A percentile compares a stretch with the other conserved stretches of the same genome.
These are phyloP conservation scores for Taxidea taxus DNA, from an alignment of 2,113 vertebrate species.

Conservation along the genomic window DNA sequence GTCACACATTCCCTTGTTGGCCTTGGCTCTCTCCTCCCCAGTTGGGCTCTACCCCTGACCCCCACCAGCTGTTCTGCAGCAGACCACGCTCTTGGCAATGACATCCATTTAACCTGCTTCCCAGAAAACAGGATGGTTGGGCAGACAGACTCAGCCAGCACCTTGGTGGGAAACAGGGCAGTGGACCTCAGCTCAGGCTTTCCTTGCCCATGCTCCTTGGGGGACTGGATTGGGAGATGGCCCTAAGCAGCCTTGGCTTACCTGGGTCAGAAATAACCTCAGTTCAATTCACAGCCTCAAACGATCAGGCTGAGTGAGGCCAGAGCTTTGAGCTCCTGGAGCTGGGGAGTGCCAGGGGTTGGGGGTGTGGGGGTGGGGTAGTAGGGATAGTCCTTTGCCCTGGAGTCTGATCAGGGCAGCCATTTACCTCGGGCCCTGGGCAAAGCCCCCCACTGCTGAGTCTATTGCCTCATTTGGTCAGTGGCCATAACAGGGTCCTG, in stretches of 20 bases:
- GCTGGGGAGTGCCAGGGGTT: too few species aligned
- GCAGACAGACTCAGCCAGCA: background rate
- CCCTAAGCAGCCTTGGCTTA: background rate
- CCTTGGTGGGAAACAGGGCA: background rate
- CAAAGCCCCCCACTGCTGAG: too few species aligned
- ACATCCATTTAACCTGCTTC: background rate
- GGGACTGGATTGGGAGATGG: background rate
- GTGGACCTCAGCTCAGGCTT: background rate
- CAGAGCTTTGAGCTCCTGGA: background rate
- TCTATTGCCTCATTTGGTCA: background rate
- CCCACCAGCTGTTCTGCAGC: background rate
- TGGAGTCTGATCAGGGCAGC: background rate
- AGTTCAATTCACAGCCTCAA: background rate
- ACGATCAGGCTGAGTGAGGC: background rate
- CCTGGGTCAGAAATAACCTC: background rate
- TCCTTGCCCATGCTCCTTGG: background rate
- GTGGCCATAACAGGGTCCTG: background rate
- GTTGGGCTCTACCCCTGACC: background rate
- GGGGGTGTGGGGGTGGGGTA: too few species aligned
- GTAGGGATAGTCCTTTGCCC: background rate
- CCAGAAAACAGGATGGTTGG: background rate
- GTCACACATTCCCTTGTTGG: slow-evolving; percentile 56
- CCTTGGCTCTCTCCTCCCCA: background rate
- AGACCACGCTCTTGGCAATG: background rate
- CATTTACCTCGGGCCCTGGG: background rate